Evolutionary conservation across 1,140 invertebrate species (phyloP).

Genomic region (Argopecten irradians): DNA sequence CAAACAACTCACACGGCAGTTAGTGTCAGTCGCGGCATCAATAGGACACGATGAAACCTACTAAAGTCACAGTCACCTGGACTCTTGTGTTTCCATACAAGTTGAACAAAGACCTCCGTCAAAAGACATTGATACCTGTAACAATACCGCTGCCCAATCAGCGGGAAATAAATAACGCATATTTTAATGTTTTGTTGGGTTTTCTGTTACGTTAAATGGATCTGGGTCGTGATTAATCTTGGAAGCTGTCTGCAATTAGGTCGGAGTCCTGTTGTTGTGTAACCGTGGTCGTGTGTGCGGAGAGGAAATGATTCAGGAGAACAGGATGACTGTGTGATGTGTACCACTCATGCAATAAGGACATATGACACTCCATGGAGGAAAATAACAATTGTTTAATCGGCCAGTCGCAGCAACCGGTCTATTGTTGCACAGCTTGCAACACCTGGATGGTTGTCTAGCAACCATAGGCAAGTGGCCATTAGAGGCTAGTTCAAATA

Average conservation of each 20-base stretch:
- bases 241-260: neutral
- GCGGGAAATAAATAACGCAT: neutral
- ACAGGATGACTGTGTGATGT: neutral
- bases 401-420: neutral
- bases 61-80: conserved; percentile 14
- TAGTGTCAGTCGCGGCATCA: neutral
- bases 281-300: neutral
- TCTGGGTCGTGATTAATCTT: conserved; percentile 16
- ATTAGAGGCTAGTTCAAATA: conserved; percentile 9
- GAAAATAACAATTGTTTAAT: conserved; percentile 18
- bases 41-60: neutral
- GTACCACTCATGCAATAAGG: conserved; percentile 20
- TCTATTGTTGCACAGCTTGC: neutral
- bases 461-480: neutral
- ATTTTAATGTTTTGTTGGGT: conserved; percentile 12
- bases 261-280: conserved; percentile 12
- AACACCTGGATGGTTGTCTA: neutral
- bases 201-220: neutral
- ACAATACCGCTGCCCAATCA: neutral
- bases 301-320: conserved; percentile 5
- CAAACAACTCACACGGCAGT: neutral
- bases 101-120: neutral
- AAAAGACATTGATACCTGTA: conserved; percentile 13
- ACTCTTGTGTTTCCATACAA: conserved; percentile 8
- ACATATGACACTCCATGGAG: neutral